Percentiles rank a stretch among this genome's conserved stretches.
Evolutionary conservation across 2,113 vertebrate species (phyloP).

Genomic region (Platysteira castanea): DNA sequence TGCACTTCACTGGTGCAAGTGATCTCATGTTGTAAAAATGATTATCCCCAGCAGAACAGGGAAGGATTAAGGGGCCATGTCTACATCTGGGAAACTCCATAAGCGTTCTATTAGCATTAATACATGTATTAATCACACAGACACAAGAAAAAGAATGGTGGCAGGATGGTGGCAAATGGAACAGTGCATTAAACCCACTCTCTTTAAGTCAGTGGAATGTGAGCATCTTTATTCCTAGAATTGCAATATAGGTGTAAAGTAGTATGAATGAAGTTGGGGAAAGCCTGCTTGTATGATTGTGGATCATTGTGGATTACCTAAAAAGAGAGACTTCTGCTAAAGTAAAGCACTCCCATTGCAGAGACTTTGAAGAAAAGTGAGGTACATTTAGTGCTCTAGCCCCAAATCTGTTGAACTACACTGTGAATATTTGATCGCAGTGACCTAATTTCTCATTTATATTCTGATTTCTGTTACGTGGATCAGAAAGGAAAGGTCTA

Average conservation of each 20-base stretch:
- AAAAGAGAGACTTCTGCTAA: background rate
- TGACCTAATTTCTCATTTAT: background rate
- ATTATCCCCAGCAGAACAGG: constrained; percentile 53
- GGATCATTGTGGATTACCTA: background rate
- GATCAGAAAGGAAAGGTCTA: background rate
- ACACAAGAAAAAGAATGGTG: background rate
- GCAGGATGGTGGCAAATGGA: background rate
- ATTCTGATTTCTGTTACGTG: background rate
- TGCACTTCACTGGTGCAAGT: constrained; percentile 27
- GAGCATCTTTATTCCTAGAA: background rate
- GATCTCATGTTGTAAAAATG: constrained; percentile 68
- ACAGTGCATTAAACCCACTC: background rate
- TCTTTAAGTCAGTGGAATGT: background rate
- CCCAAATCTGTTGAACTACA: background rate
- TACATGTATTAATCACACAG: background rate
- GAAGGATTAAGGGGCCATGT: constrained; percentile 44
- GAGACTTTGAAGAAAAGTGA: background rate
- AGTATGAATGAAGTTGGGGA: background rate
- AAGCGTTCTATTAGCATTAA: constrained; percentile 27
- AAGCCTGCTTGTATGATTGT: background rate
- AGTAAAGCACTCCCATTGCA: background rate
- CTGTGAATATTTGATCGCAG: rapidly evolving
- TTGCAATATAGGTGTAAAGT: background rate
- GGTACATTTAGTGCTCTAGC: background rate
- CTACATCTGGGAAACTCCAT: background rate